phyloP scores from a whole-genome alignment of 1,140 invertebrate species.

The Nomia melanderi region DNA sequence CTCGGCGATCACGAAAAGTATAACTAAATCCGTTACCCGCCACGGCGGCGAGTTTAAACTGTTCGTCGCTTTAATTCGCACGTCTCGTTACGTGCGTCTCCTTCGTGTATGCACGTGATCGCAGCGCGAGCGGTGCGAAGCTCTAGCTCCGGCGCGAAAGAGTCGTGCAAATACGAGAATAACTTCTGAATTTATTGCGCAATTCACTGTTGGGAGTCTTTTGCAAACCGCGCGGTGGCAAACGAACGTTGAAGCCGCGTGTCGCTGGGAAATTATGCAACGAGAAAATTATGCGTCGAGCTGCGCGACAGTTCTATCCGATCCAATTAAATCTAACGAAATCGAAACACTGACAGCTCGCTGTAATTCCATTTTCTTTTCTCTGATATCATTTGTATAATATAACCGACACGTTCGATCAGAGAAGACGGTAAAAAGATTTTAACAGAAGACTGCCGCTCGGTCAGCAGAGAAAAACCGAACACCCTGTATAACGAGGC shows the following conservation, averaged over 20 bases:
- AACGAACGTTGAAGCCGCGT: slow-evolving; percentile 9
- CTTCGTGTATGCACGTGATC: slow-evolving; percentile 45
- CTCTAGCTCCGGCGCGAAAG: slow-evolving; percentile 43
- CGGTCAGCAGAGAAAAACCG: neutral
- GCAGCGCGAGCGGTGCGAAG: slow-evolving; percentile 14
- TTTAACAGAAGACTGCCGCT: neutral
- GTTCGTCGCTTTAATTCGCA: slow-evolving; percentile 50
- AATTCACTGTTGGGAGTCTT: slow-evolving; percentile 40
- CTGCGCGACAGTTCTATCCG: too few species aligned
- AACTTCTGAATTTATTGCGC: slow-evolving; percentile 59
- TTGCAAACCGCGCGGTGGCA: slow-evolving; percentile 8
- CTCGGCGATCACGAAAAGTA: slow-evolving; percentile 30
- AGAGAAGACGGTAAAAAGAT: too few species aligned
- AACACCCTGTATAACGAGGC: slow-evolving; percentile 65
- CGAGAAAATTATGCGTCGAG: too few species aligned
- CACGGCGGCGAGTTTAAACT: slow-evolving; percentile 28
- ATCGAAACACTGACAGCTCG: too few species aligned
- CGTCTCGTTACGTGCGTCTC: slow-evolving; percentile 43
- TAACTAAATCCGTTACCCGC: slow-evolving; percentile 32
- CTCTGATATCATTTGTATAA: too few species aligned
- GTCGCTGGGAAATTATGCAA: neutral
- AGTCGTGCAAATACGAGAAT: slow-evolving; percentile 52
- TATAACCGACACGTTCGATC: too few species aligned
- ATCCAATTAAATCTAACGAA: too few species aligned
- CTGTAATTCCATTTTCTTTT: too few species aligned